Percentiles rank a stretch among this genome's conserved stretches.
phyloP scores from a whole-genome alignment of 2,888 invertebrate genomes.

The Ariolimax columbianus region DNA sequence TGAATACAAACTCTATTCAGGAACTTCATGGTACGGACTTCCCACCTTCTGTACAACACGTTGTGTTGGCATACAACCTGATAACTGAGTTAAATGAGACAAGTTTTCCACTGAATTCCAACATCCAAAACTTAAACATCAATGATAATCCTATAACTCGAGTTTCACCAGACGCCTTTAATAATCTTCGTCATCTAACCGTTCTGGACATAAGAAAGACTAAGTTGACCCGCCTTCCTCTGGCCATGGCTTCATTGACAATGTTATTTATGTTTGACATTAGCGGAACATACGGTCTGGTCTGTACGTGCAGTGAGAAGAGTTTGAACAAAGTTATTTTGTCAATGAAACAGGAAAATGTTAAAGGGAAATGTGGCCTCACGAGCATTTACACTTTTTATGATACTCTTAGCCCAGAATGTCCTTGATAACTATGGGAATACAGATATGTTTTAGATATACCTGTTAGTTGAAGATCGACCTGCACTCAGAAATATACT shows the following conservation, averaged over 20 bases:
- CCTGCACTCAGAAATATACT: no score
- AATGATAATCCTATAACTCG: background rate
- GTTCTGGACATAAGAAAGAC: background rate
- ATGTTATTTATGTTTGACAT: background rate
- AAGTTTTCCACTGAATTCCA: constrained; percentile 11
- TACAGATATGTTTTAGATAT: no score
- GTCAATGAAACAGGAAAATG: background rate
- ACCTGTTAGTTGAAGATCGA: no score
- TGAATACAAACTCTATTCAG: background rate
- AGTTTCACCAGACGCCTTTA: background rate
- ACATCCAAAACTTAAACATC: background rate
- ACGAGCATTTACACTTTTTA: background rate
- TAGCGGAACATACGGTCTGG: background rate
- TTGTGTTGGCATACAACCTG: background rate
- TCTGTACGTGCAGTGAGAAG: background rate
- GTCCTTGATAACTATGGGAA: no score
- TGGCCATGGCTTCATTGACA: background rate
- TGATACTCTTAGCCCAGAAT: background rate
- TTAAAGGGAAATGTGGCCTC: background rate
- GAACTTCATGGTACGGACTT: background rate
- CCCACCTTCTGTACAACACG: background rate
- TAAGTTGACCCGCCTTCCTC: background rate
- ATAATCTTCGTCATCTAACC: background rate
- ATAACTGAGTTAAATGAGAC: background rate
- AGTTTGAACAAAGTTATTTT: background rate